Conservation (phyloP, 2,888 invertebrate species). For the Pyralis farinalis region DNA sequence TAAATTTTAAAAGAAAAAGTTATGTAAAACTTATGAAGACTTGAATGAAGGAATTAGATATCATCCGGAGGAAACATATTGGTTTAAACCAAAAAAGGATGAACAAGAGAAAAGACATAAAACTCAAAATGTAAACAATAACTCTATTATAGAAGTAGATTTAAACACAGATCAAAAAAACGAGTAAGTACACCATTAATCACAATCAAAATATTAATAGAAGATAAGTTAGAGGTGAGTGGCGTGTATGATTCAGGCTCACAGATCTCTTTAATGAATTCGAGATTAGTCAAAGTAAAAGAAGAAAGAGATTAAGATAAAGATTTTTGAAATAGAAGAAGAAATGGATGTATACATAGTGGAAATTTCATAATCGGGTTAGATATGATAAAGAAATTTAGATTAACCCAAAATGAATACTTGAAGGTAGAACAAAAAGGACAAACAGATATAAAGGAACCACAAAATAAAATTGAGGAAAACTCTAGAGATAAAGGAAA, state of each 20-base stretch:
- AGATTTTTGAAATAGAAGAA: constrained; percentile 20
- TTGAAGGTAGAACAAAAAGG: constrained; percentile 10
- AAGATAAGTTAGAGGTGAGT: constrained; percentile 17
- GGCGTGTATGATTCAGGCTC: constrained; percentile 28
- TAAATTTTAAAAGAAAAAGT: constrained; percentile 2
- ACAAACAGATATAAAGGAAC: background rate
- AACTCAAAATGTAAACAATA: constrained; percentile 2
- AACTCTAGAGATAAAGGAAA: background rate
- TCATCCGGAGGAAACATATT: constrained; percentile 12
- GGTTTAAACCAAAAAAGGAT: constrained; percentile 7
- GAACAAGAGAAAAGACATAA: background rate
- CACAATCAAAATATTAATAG: constrained; percentile 21
- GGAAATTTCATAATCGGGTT: constrained; percentile 16
- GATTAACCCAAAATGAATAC: constrained; percentile 17
- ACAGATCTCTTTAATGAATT: constrained; percentile 30
- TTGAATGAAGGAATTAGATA: constrained; percentile 15
- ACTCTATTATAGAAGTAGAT: constrained; percentile 13
- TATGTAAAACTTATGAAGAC: constrained; percentile 14
- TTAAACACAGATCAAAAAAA: constrained; percentile 20
- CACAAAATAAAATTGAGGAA: background rate
- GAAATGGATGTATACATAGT: constrained; percentile 17
- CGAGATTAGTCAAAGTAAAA: constrained; percentile 20
- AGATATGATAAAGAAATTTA: constrained; percentile 13
- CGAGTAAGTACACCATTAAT: constrained; percentile 25
- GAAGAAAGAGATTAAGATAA: constrained; percentile 12